A percentile compares a stretch with the other conserved stretches of the same genome.
These are phyloP conservation scores for Drosophila subsilvestris DNA, from an alignment of 2,888 invertebrate genomes.

Conservation along the genomic window DNA sequence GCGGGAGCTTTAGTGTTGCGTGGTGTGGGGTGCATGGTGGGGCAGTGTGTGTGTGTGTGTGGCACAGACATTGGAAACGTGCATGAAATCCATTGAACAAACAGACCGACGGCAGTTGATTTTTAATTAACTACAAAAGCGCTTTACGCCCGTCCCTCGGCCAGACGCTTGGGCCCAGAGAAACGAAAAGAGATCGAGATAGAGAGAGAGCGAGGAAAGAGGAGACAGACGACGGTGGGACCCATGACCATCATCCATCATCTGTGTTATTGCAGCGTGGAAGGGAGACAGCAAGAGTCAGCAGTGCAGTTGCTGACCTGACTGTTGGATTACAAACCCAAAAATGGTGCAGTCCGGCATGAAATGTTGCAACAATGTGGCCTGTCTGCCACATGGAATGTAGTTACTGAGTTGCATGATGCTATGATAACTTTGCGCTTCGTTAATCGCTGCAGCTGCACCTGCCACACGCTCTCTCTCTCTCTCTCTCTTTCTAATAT, in stretches of 20 bases:
- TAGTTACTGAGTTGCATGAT: slow-evolving; percentile 19
- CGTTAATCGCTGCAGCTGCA: slow-evolving; percentile 81
- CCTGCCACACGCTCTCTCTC: slow-evolving; percentile 6
- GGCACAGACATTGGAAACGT: slow-evolving; percentile 64
- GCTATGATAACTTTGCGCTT: slow-evolving; percentile 81
- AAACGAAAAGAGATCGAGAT: too few species aligned
- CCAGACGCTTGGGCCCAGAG: slow-evolving; percentile 30
- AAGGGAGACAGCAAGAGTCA: slow-evolving; percentile 32
- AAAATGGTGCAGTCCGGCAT: slow-evolving; percentile 15
- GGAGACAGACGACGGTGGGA: not conserved
- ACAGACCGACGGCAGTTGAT: slow-evolving; percentile 84
- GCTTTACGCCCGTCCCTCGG: slow-evolving; percentile 60
- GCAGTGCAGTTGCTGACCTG: slow-evolving; percentile 55
- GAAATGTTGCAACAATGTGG: slow-evolving; percentile 49
- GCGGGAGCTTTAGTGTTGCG: not conserved
- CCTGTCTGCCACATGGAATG: too few species aligned
- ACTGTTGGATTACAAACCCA: slow-evolving; percentile 60
- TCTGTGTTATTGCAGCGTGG: slow-evolving; percentile 63
- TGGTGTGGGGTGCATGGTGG: not conserved
- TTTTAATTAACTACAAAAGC: slow-evolving; percentile 84
- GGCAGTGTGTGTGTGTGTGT: not conserved
- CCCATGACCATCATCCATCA: not conserved
- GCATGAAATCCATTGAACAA: slow-evolving; percentile 85
- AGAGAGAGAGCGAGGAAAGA: not conserved
- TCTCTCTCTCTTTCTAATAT: slow-evolving; percentile 42